A percentile compares a stretch with the other conserved stretches of the same genome.
phyloP scores from a whole-genome alignment of 2,113 vertebrate species.

The Gymnogyps californianus region DNA sequence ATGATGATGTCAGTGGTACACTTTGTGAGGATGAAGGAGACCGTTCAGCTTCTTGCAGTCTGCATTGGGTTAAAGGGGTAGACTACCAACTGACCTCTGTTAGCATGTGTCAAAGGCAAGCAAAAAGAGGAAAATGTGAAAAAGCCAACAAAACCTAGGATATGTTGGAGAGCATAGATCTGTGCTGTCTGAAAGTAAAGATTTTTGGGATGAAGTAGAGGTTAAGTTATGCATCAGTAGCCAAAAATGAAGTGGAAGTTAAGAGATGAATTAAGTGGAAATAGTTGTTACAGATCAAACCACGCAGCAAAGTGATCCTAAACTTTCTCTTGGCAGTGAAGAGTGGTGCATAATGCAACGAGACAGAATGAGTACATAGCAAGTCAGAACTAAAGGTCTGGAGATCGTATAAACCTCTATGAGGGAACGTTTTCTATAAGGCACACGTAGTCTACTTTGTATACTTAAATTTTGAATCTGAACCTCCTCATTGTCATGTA shows the following conservation, averaged over 20 bases:
- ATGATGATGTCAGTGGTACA: background rate
- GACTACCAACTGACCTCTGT: background rate
- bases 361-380: background rate
- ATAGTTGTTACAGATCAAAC: background rate
- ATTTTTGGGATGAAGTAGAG: background rate
- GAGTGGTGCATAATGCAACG: background rate
- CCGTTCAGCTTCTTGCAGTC: background rate
- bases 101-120: background rate
- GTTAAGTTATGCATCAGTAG: background rate
- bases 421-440: background rate
- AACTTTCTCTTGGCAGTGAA: background rate
- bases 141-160: background rate
- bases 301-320: background rate
- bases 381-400: background rate
- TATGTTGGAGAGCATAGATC: background rate
- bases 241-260: conserved; percentile 10
- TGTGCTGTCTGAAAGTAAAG: background rate
- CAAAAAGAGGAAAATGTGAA: background rate
- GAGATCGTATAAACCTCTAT: background rate
- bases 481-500: background rate
- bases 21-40: background rate
- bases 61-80: background rate
- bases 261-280: background rate
- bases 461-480: background rate
- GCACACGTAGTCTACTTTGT: background rate